These are phyloP conservation scores for Chaetogeoica ovagalla DNA, from an alignment of 2,888 invertebrate genomes.

Conservation along the genomic window DNA sequence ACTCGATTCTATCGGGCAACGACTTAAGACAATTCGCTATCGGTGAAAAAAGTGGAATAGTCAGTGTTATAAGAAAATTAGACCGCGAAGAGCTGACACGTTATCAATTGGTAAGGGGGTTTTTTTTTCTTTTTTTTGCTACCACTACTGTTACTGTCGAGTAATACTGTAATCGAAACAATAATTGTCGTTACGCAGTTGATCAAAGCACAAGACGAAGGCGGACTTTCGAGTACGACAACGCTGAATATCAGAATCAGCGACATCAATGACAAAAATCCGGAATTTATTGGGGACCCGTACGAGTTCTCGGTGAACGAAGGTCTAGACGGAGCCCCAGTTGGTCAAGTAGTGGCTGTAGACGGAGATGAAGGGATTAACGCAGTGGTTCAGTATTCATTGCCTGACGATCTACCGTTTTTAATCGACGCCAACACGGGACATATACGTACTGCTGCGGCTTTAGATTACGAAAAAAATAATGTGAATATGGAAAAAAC, in stretches of 20 bases:
- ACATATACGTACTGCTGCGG: constrained; percentile 72
- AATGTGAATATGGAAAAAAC: constrained; percentile 63
- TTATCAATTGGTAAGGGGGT: constrained; percentile 77
- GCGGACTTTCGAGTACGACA: constrained; percentile 77
- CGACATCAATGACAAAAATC: constrained; percentile 90
- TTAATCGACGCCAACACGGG: constrained; percentile 78
- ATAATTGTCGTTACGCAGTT: constrained; percentile 62
- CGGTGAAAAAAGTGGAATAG: constrained; percentile 82
- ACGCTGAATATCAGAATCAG: constrained; percentile 87
- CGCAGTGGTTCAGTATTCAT: constrained; percentile 77
- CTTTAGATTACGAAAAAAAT: constrained; percentile 80
- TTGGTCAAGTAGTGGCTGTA: constrained; percentile 81
- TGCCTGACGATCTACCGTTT: constrained; percentile 79
- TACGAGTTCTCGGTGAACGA: constrained; percentile 82
- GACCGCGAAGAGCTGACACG: constrained; percentile 87
- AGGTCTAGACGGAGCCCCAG: constrained; percentile 65
- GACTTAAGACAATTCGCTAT: constrained; percentile 86
- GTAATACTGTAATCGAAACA: constrained; percentile 18
- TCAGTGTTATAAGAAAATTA: constrained; percentile 80
- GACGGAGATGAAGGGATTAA: constrained; percentile 86
- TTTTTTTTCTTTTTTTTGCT: neutral
- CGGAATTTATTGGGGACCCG: constrained; percentile 80
- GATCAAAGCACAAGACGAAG: constrained; percentile 83
- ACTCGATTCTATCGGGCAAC: constrained; percentile 85
- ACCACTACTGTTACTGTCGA: neutral